Evolutionary conservation across 2,797 vertebrate species (phyloP).

Genomic region (Telmatherina bonti): DNA sequence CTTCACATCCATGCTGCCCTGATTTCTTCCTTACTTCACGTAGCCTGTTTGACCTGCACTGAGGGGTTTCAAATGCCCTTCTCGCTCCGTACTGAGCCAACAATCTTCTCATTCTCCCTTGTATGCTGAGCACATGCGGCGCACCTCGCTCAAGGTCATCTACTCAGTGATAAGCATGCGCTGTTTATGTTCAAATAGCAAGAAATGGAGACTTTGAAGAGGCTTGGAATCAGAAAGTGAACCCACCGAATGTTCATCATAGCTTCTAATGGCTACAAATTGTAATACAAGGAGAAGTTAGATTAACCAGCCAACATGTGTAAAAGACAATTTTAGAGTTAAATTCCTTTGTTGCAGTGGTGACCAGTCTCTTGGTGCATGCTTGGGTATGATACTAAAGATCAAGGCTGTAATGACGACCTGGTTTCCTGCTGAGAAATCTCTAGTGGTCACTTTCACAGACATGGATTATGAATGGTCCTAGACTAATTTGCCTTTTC

Average conservation of each 20-base stretch:
- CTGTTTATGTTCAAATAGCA: conserved; percentile 34
- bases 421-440: conserved; percentile 60
- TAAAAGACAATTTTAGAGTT: conserved; percentile 30
- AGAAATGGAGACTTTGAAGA: conserved; percentile 3
- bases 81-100: conserved; percentile 38
- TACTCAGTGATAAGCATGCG: conserved; percentile 16
- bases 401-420: conserved; percentile 57
- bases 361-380: conserved; percentile 20
- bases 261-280: conserved; percentile 4
- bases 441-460: conserved; percentile 60
- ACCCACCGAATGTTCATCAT: conserved; percentile 6
- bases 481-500: conserved; percentile 68
- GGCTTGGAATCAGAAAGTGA: conserved; percentile 25
- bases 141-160: conserved; percentile 49
- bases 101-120: conserved; percentile 35
- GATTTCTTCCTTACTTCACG: conserved; percentile 51
- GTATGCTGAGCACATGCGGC: conserved; percentile 15
- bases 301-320: conserved; percentile 7
- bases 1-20: conserved; percentile 47
- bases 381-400: conserved; percentile 43
- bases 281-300: neutral
- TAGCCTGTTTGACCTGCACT: conserved; percentile 57
- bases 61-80: conserved; percentile 34
- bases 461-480: conserved; percentile 62
- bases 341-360: conserved; percentile 55